phyloP scores from a whole-genome alignment of 2,797 vertebrate species.

The Melanotaenia pygmaea region DNA sequence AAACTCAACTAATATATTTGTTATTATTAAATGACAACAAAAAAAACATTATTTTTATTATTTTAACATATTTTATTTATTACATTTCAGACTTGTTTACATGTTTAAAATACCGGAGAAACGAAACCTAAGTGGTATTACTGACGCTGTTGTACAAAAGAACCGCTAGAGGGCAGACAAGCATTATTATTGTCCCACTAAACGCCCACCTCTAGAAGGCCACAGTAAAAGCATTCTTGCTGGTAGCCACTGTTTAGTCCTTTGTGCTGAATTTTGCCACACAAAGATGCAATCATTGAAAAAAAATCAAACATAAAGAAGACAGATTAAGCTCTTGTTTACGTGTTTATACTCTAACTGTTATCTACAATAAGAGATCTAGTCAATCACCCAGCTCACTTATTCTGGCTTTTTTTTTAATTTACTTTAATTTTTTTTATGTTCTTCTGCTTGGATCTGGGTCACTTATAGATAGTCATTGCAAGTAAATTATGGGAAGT shows the following conservation, averaged over 20 bases:
- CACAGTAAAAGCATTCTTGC: background rate
- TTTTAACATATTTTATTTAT: background rate
- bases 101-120: background rate
- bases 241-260: background rate
- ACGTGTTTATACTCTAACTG: background rate
- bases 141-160: background rate
- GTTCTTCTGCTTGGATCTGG: background rate
- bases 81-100: background rate
- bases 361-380: background rate
- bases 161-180: conserved; percentile 50
- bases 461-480: background rate
- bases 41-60: no score
- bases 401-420: no score
- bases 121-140: conserved; percentile 1
- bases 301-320: background rate
- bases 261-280: background rate
- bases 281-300: background rate
- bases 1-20: no score
- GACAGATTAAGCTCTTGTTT: background rate
- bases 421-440: no score
- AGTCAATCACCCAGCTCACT: no score
- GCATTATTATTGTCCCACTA: background rate
- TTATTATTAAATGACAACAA: no score
- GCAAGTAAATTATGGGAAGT: conserved; percentile 13
- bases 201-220: background rate